Base-by-base conservation (phyloP, 2,888 invertebrate species). In the Sipunculus nudus region DNA sequence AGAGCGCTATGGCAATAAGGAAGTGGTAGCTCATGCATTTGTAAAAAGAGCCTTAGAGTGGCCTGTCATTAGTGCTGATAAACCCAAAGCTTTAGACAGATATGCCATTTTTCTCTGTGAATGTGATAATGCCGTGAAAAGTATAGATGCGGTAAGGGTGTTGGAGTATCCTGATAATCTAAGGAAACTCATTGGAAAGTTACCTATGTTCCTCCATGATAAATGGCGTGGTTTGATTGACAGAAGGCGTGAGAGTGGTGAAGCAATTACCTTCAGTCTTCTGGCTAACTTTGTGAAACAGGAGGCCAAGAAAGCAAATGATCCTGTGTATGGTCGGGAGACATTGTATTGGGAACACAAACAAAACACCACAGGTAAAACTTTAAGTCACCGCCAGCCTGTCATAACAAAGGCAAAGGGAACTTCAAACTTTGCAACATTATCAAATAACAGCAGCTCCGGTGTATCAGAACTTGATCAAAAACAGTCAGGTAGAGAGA, bases 281-380 rank as follows among this genome's bases (percentile, higher is more conserved):
- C 38, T 53, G 16, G n/a, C 23, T 19, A n/a, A 6, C 3, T 38
- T 35, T 25, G 50, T 56, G 6, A 23, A 53, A n/a, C 10, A 19
- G 21, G 38, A 57, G 19, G 41, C 53, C 8, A 23, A 26, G 16
- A 53, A 53, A 19, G 4, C 23, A 6, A 53, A 53, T 47, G 53
- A 53, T 49, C 53, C 53, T 13, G 21, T 25, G 4, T 53, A 53
- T 40, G 53, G 53, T 4, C 4, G 28, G 40, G 53, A 21, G 52
- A 53, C 21, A 59, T 45, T 16, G 55, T 25, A 3, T 45, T 2
- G 19, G 23, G 8, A 1, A 13, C 47, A 0, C 21, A 52, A 25
- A 16, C 23, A 6, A 13, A 50, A 39, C 26, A 23, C 47, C 26
- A 19, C 23, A 10, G 13, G 13, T 28, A 47, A 47, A 25, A 23